Evolutionary conservation across 2,797 vertebrate genomes (phyloP).

Genomic region (Rachycentron canadum): DNA sequence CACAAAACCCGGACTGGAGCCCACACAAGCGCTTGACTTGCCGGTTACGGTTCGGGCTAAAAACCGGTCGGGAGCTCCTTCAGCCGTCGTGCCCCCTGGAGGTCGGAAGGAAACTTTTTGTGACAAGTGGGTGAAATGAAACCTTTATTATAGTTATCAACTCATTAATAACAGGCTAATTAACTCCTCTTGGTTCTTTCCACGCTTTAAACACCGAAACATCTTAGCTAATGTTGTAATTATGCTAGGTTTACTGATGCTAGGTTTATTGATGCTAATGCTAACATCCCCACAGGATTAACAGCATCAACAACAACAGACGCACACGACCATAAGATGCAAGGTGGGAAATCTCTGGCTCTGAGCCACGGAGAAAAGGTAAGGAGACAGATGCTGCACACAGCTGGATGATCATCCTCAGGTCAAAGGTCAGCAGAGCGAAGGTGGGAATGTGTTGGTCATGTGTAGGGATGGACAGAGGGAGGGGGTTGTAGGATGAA

Average conservation of each 20-base stretch:
- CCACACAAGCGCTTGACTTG: not conserved
- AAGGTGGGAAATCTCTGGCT: conserved; percentile 14
- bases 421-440: too few relatives aligned
- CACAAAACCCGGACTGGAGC: conserved; percentile 63
- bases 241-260: too few relatives aligned
- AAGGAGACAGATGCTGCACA: not conserved
- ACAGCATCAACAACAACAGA: not conserved
- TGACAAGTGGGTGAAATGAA: not conserved
- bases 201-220: not conserved
- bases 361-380: conserved; percentile 16
- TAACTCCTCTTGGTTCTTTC: too few relatives aligned
- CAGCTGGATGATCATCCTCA: too few relatives aligned
- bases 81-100: not conserved
- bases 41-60: not conserved
- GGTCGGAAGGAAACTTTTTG: not conserved
- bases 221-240: not conserved
- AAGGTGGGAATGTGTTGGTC: too few relatives aligned
- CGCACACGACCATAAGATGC: conserved; percentile 27
- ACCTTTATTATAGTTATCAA: not conserved
- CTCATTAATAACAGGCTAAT: too few relatives aligned
- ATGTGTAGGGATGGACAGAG: too few relatives aligned
- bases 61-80: not conserved
- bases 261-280: not conserved
- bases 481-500: too few relatives aligned
- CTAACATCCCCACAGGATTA: not conserved